Evolutionary conservation across 1,140 invertebrate species (phyloP).

Genomic region (Bombyx mandarina): DNA sequence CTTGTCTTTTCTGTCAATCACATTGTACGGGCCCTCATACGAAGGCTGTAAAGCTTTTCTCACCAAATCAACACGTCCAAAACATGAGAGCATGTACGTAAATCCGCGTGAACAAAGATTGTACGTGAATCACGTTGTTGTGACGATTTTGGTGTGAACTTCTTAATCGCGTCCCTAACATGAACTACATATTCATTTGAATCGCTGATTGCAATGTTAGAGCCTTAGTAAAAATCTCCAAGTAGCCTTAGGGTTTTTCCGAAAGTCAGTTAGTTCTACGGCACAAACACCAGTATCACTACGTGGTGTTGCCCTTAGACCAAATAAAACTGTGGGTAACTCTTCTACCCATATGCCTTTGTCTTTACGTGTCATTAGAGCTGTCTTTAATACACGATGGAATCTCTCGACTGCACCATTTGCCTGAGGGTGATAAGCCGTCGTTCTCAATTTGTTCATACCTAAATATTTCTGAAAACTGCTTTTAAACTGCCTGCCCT

Average conservation of each 20-base stretch:
- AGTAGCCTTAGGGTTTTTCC: conserved; percentile 1
- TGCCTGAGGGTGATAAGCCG: neutral
- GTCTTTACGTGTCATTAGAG: too few relatives aligned
- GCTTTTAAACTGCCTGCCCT: neutral
- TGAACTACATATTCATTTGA: neutral
- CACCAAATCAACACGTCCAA: neutral
- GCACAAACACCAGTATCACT: conserved; percentile 2
- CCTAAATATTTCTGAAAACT: neutral
- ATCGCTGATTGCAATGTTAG: neutral
- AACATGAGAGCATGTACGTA: neutral
- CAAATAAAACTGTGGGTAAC: too few relatives aligned
- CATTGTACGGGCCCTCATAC: conserved; percentile 10
- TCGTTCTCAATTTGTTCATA: neutral
- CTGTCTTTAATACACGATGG: neutral
- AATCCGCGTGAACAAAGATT: conserved; percentile 4
- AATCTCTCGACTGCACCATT: neutral
- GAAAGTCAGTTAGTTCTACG: conserved; percentile 7
- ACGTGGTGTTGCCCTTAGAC: neutral
- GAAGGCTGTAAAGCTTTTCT: neutral
- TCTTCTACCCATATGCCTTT: too few relatives aligned
- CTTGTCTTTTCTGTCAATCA: conserved; percentile 1
- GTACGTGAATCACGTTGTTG: neutral
- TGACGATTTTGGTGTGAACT: neutral
- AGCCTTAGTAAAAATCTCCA: conserved; percentile 7
- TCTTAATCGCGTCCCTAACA: too few relatives aligned